A percentile compares a stretch with the other conserved stretches of the same genome.
Conservation (phyloP, 2,113 vertebrate genomes). For the Hippocampus barbouri region DNA sequence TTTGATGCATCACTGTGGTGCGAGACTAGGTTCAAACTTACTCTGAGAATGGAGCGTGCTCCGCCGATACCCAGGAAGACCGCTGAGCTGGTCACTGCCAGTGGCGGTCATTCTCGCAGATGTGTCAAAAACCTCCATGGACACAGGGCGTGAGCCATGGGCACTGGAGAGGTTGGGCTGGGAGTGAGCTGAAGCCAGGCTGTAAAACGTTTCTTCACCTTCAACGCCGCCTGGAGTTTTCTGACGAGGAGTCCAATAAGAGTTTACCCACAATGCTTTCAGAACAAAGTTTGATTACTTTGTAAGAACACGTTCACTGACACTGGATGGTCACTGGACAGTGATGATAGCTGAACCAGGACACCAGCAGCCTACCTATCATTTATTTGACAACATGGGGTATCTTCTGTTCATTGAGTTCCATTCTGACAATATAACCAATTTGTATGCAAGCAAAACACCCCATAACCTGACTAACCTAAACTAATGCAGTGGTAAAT, state of each 20-base stretch:
- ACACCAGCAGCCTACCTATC: too few species aligned
- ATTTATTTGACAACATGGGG: too few species aligned
- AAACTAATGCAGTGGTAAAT: too few species aligned
- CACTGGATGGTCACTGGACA: too few species aligned
- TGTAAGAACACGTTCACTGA: too few species aligned
- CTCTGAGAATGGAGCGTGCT: constrained; percentile 70
- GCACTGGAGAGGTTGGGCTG: constrained; percentile 56
- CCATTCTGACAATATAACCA: too few species aligned
- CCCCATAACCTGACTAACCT: too few species aligned
- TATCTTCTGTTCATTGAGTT: too few species aligned
- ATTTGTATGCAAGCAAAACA: too few species aligned
- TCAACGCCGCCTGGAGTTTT: constrained; percentile 66
- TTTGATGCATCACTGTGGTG: not conserved
- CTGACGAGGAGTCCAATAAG: constrained; percentile 49
- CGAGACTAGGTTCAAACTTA: constrained; percentile 38
- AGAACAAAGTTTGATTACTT: not conserved
- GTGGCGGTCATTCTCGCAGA: constrained; percentile 5
- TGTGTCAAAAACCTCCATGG: constrained; percentile 64
- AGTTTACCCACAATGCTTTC: not conserved
- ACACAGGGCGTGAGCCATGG: constrained; percentile 45
- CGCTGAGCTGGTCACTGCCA: constrained; percentile 68
- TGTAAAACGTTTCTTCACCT: constrained; percentile 73
- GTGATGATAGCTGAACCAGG: too few species aligned
- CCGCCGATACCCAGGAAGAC: constrained; percentile 85
- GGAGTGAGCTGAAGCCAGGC: constrained; percentile 64